phyloP scores from a whole-genome alignment of 2,797 vertebrate species.

The Malacoraja senta region DNA sequence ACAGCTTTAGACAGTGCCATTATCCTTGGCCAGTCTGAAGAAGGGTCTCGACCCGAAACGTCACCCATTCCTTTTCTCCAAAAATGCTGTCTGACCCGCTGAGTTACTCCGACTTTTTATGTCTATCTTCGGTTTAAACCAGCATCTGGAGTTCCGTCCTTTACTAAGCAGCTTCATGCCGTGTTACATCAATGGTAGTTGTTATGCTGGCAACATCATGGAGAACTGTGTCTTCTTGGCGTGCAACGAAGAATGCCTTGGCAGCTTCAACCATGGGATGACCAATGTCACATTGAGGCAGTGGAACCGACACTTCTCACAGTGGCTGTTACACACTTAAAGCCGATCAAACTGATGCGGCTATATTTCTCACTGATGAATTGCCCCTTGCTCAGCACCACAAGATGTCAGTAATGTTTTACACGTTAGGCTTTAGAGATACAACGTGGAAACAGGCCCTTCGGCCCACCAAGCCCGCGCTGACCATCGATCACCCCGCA shows the following conservation, averaged over 20 bases:
- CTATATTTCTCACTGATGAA: background rate
- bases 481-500: too few species aligned
- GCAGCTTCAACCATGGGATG: background rate
- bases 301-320: background rate
- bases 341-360: background rate
- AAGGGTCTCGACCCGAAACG: too few species aligned
- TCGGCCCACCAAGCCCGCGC: too few species aligned
- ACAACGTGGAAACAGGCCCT: too few species aligned
- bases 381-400: background rate
- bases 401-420: background rate
- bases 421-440: too few species aligned
- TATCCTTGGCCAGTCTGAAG: too few species aligned
- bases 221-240: background rate
- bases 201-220: background rate
- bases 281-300: background rate
- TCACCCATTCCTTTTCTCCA: too few species aligned
- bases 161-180: background rate
- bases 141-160: too few species aligned
- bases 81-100: too few species aligned
- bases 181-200: background rate
- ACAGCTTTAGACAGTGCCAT: background rate
- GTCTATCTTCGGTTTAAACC: too few species aligned
- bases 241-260: background rate
- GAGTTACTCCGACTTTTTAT: too few species aligned
- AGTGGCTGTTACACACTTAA: background rate